Evolutionary conservation across 2,888 invertebrate genomes (phyloP).

Genomic region (Hermaeophaga mercurialis): DNA sequence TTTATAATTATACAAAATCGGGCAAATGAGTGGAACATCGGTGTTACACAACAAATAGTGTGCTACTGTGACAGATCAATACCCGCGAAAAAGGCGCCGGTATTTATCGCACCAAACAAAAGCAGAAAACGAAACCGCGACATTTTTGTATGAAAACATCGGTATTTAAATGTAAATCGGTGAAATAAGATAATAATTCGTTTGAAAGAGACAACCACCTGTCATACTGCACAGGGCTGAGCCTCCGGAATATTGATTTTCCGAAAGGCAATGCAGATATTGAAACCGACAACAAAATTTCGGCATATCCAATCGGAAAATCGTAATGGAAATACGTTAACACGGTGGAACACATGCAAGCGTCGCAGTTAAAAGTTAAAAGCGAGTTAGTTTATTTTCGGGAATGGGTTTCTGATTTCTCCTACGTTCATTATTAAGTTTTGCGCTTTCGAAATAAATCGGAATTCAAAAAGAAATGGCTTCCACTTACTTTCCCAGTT

Average conservation of each 20-base stretch:
- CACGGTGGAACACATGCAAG: conserved; percentile 32
- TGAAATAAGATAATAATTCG: conserved; percentile 24
- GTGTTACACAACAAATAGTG: neutral
- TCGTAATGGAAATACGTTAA: conserved; percentile 22
- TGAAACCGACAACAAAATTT: conserved; percentile 48
- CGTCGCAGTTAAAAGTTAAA: conserved; percentile 37
- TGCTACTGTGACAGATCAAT: conserved; percentile 10
- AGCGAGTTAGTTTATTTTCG: conserved; percentile 47
- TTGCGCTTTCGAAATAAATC: conserved; percentile 1
- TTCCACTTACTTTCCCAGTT: conserved; percentile 94
- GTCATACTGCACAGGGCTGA: conserved; percentile 55
- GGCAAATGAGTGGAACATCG: neutral
- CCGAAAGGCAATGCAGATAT: conserved; percentile 58
- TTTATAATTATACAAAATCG: neutral
- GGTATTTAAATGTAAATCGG: neutral
- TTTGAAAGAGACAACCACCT: conserved; percentile 54
- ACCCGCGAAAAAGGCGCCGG: conserved; percentile 16
- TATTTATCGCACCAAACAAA: no score
- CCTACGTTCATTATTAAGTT: conserved; percentile 43
- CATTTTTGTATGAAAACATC: no score
- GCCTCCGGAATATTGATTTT: conserved; percentile 58
- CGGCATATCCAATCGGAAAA: no score
- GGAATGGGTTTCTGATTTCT: conserved; percentile 42
- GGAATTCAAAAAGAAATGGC: conserved; percentile 36
- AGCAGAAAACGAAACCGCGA: no score